Conservation (phyloP, 2,113 vertebrate genomes). For the Hiodon alosoides region DNA sequence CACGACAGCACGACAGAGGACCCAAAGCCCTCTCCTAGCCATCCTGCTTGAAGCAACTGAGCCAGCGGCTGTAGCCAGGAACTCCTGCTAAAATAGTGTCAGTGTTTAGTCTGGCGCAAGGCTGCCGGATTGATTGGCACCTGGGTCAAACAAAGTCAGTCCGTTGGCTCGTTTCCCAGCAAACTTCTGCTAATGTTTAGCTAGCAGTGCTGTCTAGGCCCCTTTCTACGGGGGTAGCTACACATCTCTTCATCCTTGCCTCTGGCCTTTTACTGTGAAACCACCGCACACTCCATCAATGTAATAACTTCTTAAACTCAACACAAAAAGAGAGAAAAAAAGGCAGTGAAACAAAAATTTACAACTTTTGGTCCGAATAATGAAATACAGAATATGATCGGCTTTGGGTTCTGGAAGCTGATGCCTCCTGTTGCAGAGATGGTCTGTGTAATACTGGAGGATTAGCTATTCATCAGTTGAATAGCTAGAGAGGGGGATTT, state of each 20-base stretch:
- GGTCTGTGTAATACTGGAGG: conserved; percentile 10
- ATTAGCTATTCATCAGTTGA: conserved; percentile 10
- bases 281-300: neutral
- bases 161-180: conserved; percentile 76
- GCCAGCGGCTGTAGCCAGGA: conserved; percentile 78
- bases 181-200: conserved; percentile 76
- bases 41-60: conserved; percentile 66
- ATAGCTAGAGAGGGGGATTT: neutral
- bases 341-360: neutral
- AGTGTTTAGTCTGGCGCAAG: conserved; percentile 81
- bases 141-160: conserved; percentile 83
- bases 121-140: conserved; percentile 79
- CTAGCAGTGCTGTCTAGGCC: conserved; percentile 45
- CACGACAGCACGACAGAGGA: neutral
- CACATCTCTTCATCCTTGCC: conserved; percentile 69
- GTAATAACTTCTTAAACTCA: conserved; percentile 2
- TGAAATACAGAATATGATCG: conserved; percentile 2
- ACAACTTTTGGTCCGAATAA: neutral
- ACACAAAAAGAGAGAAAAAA: conserved; percentile 42
- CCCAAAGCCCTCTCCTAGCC: conserved; percentile 55
- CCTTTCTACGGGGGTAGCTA: conserved; percentile 63
- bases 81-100: conserved; percentile 84
- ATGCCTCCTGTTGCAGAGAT: neutral
- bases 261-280: neutral
- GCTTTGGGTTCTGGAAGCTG: conserved; percentile 7